Percentiles rank a stretch among this genome's conserved stretches.
Conservation (phyloP, 64 coral and sea anemone species). For the Dendronephthya gigantea region DNA sequence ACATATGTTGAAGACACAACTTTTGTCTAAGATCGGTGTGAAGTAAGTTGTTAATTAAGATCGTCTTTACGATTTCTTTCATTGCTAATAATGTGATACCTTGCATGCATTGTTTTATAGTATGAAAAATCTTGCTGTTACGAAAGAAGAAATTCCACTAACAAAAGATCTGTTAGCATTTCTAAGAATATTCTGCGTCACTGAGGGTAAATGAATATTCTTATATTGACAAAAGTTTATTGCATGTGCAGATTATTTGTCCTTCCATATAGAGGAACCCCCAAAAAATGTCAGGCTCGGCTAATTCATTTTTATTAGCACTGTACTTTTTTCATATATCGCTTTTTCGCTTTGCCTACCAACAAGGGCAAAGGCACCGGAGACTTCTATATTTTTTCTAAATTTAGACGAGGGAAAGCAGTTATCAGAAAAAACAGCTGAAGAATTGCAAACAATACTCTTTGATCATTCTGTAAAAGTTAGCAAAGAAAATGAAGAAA, state of each 20-base stretch:
- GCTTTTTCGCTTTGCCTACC: not conserved
- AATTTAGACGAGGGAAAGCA: not conserved
- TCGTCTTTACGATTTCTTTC: not conserved
- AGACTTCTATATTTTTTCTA: not conserved
- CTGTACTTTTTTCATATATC: too few species aligned
- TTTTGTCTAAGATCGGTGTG: not conserved
- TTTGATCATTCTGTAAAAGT: not conserved
- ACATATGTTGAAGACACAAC: not conserved
- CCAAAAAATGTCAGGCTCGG: too few species aligned
- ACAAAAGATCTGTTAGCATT: conserved; percentile 5
- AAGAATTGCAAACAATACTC: not conserved
- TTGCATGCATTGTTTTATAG: not conserved
- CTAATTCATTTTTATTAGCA: too few species aligned
- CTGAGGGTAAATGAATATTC: not conserved
- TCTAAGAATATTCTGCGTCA: conserved; percentile 2
- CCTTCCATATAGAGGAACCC: too few species aligned
- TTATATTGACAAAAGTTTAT: too few species aligned
- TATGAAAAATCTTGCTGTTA: not conserved
- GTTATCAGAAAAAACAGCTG: not conserved
- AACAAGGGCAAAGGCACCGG: too few species aligned
- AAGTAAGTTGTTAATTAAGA: not conserved
- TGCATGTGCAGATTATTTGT: too few species aligned
- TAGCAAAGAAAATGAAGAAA: conserved; percentile 12
- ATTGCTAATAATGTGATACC: not conserved
- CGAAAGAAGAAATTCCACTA: not conserved